Conservation (phyloP, 2,797 vertebrate genomes). For the Pyrocephalus nanus region DNA sequence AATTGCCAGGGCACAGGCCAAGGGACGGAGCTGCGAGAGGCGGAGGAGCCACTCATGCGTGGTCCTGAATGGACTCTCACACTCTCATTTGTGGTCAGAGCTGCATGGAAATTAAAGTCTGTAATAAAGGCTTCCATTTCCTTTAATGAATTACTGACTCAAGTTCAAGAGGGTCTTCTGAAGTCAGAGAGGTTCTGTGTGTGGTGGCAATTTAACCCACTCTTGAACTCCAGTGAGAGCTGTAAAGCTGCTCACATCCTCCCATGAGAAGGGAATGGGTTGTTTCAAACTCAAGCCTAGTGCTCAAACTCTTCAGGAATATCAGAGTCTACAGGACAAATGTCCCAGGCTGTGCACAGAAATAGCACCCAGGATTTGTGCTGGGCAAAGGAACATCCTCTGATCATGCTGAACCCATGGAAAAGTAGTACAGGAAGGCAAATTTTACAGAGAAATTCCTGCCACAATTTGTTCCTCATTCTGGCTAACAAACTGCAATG, state of each 20-base stretch:
- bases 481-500: not conserved
- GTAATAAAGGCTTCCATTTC: slow-evolving; percentile 47
- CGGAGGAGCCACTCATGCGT: not conserved
- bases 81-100: not conserved
- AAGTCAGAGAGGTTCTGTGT: not conserved
- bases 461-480: not conserved
- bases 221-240: not conserved
- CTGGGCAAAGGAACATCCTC: not conserved
- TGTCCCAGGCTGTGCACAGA: not conserved
- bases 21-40: not conserved
- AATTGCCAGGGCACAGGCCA: slow-evolving; percentile 45
- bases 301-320: not conserved
- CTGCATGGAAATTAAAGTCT: slow-evolving; percentile 11
- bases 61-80: not conserved
- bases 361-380: not conserved
- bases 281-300: not conserved
- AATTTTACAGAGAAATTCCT: not conserved
- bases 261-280: accelerated
- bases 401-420: not conserved
- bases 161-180: not conserved
- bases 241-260: not conserved
- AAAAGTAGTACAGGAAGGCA: not conserved
- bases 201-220: not conserved
- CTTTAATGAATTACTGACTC: slow-evolving; percentile 35
- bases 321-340: not conserved